phyloP scores from a whole-genome alignment of 2,113 vertebrate genomes.

The Oplegnathus fasciatus region DNA sequence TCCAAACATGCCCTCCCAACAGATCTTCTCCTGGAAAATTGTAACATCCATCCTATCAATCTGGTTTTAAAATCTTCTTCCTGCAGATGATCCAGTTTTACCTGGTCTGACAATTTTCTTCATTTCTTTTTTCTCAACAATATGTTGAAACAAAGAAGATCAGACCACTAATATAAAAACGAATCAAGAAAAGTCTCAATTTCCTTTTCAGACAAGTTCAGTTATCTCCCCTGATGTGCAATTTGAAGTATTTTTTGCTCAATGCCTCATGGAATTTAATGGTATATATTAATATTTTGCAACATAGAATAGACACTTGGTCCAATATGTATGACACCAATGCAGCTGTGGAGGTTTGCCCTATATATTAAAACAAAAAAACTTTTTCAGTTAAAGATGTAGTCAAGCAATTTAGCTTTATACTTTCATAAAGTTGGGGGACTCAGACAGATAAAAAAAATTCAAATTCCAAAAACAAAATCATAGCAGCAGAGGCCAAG shows the following conservation, averaged over 20 bases:
- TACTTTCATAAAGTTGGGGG: neutral
- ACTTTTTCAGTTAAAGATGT: neutral
- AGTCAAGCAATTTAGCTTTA: neutral
- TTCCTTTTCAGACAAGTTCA: neutral
- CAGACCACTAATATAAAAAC: neutral
- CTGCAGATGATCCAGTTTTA: neutral
- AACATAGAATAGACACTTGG: neutral
- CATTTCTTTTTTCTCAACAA: no score
- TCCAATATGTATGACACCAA: neutral
- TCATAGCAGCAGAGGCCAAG: neutral
- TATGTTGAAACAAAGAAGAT: neutral
- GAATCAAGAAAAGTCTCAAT: neutral
- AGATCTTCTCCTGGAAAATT: constrained; percentile 1
- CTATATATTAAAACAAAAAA: no score
- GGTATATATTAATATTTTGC: neutral
- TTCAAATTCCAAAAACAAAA: no score
- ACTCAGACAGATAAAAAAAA: neutral
- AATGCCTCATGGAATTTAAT: neutral
- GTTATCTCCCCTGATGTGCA: neutral
- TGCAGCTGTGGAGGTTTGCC: no score
- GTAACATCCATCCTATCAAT: neutral
- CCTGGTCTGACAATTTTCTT: neutral
- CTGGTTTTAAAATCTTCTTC: constrained; percentile 1
- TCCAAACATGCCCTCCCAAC: neutral
- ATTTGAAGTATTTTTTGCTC: neutral